These are phyloP conservation scores for Melanargia galathea DNA, from an alignment of 2,888 invertebrate species.

Conservation along the genomic window DNA sequence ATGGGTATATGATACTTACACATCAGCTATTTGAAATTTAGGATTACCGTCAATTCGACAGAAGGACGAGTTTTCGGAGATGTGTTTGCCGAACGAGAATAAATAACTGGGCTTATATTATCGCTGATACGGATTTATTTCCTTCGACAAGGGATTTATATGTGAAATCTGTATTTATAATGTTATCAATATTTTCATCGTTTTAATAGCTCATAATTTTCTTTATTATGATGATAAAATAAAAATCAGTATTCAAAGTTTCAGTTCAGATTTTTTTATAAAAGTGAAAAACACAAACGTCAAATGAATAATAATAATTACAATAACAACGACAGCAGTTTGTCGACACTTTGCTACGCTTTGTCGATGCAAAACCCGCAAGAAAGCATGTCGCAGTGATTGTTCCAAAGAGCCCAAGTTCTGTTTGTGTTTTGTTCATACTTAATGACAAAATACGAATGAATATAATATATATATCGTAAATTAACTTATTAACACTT, in stretches of 20 bases:
- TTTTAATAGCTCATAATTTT: constrained; percentile 22
- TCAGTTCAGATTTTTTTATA: neutral
- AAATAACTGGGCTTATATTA: constrained; percentile 34
- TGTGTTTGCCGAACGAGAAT: constrained; percentile 29
- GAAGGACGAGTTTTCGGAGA: constrained; percentile 23
- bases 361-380: too few species aligned
- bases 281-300: too few species aligned
- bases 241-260: neutral
- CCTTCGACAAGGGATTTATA: constrained; percentile 24
- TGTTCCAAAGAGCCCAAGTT: too few species aligned
- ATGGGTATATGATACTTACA: constrained; percentile 9
- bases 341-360: too few species aligned
- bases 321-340: too few species aligned
- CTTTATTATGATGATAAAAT: neutral
- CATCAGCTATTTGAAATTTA: constrained; percentile 27
- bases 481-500: too few species aligned
- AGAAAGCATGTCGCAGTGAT: too few species aligned
- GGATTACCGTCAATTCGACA: constrained; percentile 20
- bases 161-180: constrained; percentile 26
- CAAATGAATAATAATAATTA: too few species aligned
- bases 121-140: constrained; percentile 34
- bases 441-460: too few species aligned
- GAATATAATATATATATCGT: too few species aligned
- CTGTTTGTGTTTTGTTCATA: too few species aligned
- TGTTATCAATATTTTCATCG: constrained; percentile 23